Base-by-base conservation (phyloP, 2,797 vertebrate genomes). In the Acridotheres tristis region DNA sequence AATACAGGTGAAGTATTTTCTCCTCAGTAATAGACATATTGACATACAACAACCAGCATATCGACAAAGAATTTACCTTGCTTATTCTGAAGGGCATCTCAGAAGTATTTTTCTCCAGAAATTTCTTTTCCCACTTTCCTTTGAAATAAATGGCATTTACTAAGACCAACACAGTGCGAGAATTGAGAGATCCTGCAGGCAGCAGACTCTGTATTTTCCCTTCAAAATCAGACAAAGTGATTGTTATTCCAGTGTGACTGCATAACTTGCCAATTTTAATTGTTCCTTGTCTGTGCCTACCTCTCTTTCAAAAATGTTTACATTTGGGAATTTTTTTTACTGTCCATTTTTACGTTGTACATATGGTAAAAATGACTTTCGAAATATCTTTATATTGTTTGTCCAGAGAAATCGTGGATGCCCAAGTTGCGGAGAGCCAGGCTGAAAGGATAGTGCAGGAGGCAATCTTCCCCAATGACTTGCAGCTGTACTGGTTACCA, bases 91-190 rank as follows among this genome's bases (percentile, higher is more conserved):
- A 99, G 25, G 96, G 95, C 98, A 97, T 98, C 79, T 98, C 98
- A 73, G 97, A 95, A 32, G 99, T 99, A 47, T 98, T 67, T 72
- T 97, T 94, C 22, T 90, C 93, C 75, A 98, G 67, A 93, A 99
- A 99, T n/a, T 93, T 97, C 54, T 98, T 94, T 63, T 96, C 96
- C 99, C 99, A 99, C 45, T 97, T 98, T 61, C 98, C 99, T 96
- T 99, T 99, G 97, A 99, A 99, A 94, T 99, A 99, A 96, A 99
- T 97, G 26, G 99, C 99, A 22, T 99, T 99, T 95, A 99, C 98
- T 53, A 99, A 97, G 90, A 98, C 98, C 89, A 99, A 18, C 81
- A 98, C 97, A 0, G 99, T 99, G 93, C 80, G 97, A 26, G 93
- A 2, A 34, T 15, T 69, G 27, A 99, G 92, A 17, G 97, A 96